A percentile compares a stretch with the other conserved stretches of the same genome.
phyloP scores from a whole-genome alignment of 2,113 vertebrate species.

The Peromyscus maniculatus region DNA sequence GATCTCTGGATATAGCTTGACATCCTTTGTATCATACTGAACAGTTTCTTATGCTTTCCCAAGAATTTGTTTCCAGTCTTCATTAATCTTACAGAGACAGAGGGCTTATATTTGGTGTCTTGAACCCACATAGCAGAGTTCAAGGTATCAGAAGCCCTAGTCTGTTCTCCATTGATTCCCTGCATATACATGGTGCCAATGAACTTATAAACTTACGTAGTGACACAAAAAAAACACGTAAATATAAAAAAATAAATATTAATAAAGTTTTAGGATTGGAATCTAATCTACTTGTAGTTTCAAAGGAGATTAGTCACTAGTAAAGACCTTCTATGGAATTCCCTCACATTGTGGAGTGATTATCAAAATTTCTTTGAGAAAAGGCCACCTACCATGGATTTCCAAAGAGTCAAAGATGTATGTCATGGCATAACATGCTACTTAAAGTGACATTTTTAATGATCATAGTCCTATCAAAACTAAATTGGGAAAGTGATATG shows the following conservation, averaged over 20 bases:
- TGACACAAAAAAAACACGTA: not conserved
- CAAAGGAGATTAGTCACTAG: not conserved
- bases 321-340: not conserved
- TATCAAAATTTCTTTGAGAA: not conserved
- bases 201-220: not conserved
- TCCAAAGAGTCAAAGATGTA: not conserved
- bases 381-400: not conserved
- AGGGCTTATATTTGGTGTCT: not conserved
- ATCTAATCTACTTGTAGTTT: not conserved
- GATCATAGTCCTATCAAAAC: not conserved
- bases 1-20: not conserved
- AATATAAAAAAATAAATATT: not conserved
- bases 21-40: accelerated
- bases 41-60: not conserved
- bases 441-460: not conserved
- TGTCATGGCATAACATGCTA: not conserved
- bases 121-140: not conserved
- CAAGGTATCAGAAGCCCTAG: not conserved
- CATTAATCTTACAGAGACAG: not conserved
- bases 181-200: too few relatives aligned
- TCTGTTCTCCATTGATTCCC: not conserved
- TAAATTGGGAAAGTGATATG: not conserved
- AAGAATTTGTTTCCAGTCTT: not conserved
- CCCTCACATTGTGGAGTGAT: not conserved
- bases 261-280: not conserved